Conservation (phyloP, 1,140 invertebrate species). For the Bombus vancouverensis region DNA sequence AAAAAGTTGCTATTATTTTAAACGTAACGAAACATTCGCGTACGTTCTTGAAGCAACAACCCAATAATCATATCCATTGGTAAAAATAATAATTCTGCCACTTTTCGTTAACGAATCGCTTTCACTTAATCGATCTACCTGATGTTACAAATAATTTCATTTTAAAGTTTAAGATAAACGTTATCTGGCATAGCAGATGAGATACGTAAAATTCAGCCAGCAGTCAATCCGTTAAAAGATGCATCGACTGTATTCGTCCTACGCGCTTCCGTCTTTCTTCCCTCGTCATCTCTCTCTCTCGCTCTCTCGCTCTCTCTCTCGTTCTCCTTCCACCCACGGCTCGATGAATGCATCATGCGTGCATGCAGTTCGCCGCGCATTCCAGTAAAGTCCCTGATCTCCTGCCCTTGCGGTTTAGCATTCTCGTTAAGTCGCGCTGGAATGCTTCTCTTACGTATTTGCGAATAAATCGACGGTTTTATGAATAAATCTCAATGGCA, state of each 20-base stretch:
- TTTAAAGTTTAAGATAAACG: too few species aligned
- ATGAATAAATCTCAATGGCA: conserved; percentile 40
- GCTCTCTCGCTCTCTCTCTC: too few species aligned
- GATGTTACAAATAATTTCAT: too few species aligned
- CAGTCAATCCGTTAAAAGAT: conserved; percentile 7
- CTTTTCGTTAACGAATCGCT: too few species aligned
- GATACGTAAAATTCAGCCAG: background rate
- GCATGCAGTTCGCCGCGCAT: conserved; percentile 31
- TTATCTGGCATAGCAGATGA: too few species aligned
- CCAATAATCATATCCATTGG: too few species aligned
- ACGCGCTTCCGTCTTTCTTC: background rate
- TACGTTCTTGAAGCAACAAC: too few species aligned
- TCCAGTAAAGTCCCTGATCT: conserved; percentile 57
- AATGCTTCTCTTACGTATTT: conserved; percentile 20
- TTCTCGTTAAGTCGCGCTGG: conserved; percentile 44
- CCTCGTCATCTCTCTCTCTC: too few species aligned
- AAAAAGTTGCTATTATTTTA: too few species aligned
- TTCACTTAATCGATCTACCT: too few species aligned
- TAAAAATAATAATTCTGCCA: too few species aligned
- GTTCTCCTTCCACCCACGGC: conserved; percentile 21
- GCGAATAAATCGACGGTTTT: conserved; percentile 33
- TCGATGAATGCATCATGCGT: conserved; percentile 43
- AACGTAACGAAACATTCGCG: too few species aligned
- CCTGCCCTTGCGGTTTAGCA: conserved; percentile 51
- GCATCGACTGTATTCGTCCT: conserved; percentile 17